Conservation (phyloP, 2,888 invertebrate species). For the Salpingus planirostris region DNA sequence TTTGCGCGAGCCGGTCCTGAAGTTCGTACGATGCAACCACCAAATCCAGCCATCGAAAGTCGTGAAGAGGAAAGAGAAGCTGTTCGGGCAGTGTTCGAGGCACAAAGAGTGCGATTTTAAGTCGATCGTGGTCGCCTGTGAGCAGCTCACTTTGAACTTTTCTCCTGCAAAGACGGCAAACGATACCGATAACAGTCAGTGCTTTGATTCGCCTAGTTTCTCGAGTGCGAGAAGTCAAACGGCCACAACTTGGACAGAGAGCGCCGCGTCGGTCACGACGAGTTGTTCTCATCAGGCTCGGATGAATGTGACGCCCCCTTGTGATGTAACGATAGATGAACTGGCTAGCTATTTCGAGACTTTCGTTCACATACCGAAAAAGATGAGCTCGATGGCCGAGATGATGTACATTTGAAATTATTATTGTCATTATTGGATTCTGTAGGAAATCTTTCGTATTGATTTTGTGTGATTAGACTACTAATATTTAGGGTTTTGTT, state of each 20-base stretch:
- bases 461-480: too few species aligned
- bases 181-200: conserved; percentile 14
- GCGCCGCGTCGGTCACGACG: conserved; percentile 21
- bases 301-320: conserved; percentile 54
- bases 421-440: too few species aligned
- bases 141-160: conserved; percentile 36
- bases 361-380: conserved; percentile 91
- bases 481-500: too few species aligned
- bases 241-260: conserved; percentile 5
- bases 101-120: conserved; percentile 35
- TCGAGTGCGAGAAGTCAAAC: conserved; percentile 24
- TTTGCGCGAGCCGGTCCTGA: conserved; percentile 50
- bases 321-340: conserved; percentile 89
- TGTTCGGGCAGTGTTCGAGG: conserved; percentile 32
- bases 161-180: too few species aligned
- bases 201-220: conserved; percentile 31
- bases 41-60: conserved; percentile 11
- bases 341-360: conserved; percentile 93
- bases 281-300: conserved; percentile 70
- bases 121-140: conserved; percentile 38
- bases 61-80: conserved; percentile 20
- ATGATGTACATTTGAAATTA: conserved; percentile 98
- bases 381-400: conserved; percentile 96
- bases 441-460: too few species aligned
- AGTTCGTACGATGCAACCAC: conserved; percentile 40